These are phyloP conservation scores for Apodemus sylvaticus DNA, from an alignment of 2,113 vertebrate genomes.

Conservation along the genomic window DNA sequence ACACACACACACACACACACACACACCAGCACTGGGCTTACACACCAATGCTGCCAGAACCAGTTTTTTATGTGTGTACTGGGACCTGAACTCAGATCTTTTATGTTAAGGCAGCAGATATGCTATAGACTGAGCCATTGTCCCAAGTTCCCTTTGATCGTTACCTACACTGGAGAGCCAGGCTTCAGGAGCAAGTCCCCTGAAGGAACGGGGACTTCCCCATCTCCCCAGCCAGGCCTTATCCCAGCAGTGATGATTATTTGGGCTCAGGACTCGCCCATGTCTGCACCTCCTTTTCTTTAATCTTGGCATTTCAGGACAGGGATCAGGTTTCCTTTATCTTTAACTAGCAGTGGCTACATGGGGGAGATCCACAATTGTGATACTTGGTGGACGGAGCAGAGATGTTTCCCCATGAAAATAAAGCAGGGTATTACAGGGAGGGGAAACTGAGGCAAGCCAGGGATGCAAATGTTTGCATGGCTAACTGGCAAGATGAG, in stretches of 20 bases:
- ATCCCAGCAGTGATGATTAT: not conserved
- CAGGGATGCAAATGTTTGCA: not conserved
- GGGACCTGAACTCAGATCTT: not conserved
- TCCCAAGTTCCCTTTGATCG: not conserved
- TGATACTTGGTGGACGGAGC: not conserved
- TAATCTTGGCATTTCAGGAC: not conserved
- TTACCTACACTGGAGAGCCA: not conserved
- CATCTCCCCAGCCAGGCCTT: not conserved
- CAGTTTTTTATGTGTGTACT: not conserved
- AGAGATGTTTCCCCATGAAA: not conserved
- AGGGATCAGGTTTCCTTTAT: not conserved
- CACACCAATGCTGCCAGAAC: not conserved
- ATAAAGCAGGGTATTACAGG: not conserved
- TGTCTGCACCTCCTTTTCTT: not conserved
- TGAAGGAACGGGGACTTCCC: not conserved
- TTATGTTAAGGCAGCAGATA: not conserved
- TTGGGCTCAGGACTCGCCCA: not conserved
- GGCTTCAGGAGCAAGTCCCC: not conserved
- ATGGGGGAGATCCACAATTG: not conserved
- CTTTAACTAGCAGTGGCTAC: not conserved
- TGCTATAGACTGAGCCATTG: not conserved
- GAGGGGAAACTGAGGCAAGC: not conserved
- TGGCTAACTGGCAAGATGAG: not conserved
- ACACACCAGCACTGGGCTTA: not conserved
- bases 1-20: not conserved